Conservation (phyloP, 2,888 invertebrate species). For the Ctena decussata region DNA sequence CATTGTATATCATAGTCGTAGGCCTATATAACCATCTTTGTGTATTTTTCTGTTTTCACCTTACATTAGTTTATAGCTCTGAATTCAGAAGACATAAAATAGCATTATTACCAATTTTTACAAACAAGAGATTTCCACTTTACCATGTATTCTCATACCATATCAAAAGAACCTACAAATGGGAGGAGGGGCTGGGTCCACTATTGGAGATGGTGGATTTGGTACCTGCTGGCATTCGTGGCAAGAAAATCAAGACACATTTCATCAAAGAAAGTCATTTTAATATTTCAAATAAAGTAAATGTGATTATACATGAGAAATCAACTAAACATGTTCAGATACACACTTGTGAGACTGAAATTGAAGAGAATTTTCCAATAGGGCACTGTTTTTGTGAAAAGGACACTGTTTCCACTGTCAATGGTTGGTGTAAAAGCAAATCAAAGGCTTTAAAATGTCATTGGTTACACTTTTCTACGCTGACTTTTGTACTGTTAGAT, state of each 20-base stretch:
- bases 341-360: not conserved
- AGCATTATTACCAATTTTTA: not conserved
- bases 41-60: not conserved
- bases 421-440: not conserved
- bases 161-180: not conserved
- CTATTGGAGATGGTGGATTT: no score
- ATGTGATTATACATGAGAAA: no score
- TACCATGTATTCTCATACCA: not conserved
- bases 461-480: not conserved
- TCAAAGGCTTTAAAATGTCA: not conserved
- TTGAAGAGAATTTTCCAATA: not conserved
- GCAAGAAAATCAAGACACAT: no score
- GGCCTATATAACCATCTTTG: not conserved
- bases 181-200: no score
- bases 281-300: no score
- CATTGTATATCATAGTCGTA: not conserved
- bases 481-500: not conserved
- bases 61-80: not conserved
- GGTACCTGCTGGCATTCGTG: no score
- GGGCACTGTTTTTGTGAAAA: conserved; percentile 9
- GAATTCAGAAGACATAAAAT: not conserved
- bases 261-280: not conserved
- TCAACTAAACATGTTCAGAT: not conserved
- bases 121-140: no score
- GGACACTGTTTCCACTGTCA: not conserved